These are phyloP conservation scores for Papilio dardanus DNA, from an alignment of 1,140 invertebrate species.

Conservation along the genomic window DNA sequence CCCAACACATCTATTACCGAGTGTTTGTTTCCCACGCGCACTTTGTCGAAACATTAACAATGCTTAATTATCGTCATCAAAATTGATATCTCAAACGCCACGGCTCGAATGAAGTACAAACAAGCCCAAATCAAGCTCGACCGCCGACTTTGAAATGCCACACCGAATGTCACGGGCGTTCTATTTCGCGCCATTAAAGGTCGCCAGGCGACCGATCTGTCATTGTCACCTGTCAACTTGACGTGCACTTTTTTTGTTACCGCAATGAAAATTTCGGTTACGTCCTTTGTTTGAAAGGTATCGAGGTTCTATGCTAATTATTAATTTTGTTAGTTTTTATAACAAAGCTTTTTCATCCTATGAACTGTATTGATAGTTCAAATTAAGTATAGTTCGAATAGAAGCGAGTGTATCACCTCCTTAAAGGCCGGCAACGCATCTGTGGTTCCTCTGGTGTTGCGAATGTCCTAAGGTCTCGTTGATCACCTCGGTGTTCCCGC, in stretches of 20 bases:
- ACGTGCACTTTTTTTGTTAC: constrained; percentile 37
- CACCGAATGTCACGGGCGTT: constrained; percentile 36
- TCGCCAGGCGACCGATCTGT: constrained; percentile 27
- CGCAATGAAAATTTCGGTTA: constrained; percentile 25
- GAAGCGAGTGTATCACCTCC: too few species aligned
- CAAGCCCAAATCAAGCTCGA: constrained; percentile 32
- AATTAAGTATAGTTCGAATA: too few species aligned
- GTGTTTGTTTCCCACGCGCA: neutral
- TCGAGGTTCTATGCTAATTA: constrained; percentile 25
- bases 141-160: constrained; percentile 36
- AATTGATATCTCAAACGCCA: constrained; percentile 18
- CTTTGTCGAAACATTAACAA: neutral
- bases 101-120: constrained; percentile 19
- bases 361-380: neutral
- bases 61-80: neutral
- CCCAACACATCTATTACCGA: too few species aligned
- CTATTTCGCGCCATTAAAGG: constrained; percentile 39
- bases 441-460: too few species aligned
- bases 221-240: constrained; percentile 37
- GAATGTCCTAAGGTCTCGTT: too few species aligned
- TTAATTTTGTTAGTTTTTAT: neutral
- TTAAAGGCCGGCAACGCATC: too few species aligned
- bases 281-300: constrained; percentile 17
- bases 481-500: too few species aligned
- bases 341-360: neutral